These are phyloP conservation scores for Distichodus sexfasciatus DNA, from an alignment of 2,797 vertebrate species.

Conservation along the genomic window DNA sequence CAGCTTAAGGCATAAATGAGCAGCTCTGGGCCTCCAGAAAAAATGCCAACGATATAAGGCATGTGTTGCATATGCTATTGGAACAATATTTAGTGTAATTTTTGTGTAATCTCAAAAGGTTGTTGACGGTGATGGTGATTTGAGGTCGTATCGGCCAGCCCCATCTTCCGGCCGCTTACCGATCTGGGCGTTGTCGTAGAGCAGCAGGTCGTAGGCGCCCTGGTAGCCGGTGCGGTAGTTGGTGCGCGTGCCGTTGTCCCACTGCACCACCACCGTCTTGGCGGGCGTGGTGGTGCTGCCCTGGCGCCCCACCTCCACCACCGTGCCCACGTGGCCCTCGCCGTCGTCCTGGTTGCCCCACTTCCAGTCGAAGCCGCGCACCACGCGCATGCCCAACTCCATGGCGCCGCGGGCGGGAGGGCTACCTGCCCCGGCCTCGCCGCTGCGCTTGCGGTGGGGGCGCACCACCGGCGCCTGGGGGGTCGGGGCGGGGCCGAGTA, in stretches of 20 bases:
- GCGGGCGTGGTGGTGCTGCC: constrained; percentile 96
- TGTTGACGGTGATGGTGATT: no score
- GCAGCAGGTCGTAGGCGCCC: constrained; percentile 90
- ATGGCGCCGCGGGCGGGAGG: constrained; percentile 74
- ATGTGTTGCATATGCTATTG: no score
- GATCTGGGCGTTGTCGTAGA: constrained; percentile 97
- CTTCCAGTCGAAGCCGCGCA: constrained; percentile 95
- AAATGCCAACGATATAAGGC: no score
- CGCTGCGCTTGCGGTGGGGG: constrained; percentile 43
- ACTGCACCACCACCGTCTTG: constrained; percentile 97
- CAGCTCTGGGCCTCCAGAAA: no score
- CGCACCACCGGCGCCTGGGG: constrained; percentile 9
- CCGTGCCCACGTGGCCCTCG: constrained; percentile 91
- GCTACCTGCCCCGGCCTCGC: constrained; percentile 57
- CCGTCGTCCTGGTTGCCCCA: constrained; percentile 95
- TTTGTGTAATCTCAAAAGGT: no score
- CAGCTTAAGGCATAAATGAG: no score
- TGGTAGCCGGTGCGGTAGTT: constrained; percentile 98
- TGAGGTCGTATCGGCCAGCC: no score
- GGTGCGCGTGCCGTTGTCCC: constrained; percentile 95
- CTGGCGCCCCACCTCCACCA: constrained; percentile 94
- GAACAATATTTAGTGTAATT: no score
- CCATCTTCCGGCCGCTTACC: constrained; percentile 68
- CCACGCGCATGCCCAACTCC: constrained; percentile 98
- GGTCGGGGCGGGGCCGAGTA: constrained; percentile 53